Percentiles rank a stretch among this genome's conserved stretches.
phyloP scores from a whole-genome alignment of 1,140 invertebrate species.

The Hydropsyche tenuis region DNA sequence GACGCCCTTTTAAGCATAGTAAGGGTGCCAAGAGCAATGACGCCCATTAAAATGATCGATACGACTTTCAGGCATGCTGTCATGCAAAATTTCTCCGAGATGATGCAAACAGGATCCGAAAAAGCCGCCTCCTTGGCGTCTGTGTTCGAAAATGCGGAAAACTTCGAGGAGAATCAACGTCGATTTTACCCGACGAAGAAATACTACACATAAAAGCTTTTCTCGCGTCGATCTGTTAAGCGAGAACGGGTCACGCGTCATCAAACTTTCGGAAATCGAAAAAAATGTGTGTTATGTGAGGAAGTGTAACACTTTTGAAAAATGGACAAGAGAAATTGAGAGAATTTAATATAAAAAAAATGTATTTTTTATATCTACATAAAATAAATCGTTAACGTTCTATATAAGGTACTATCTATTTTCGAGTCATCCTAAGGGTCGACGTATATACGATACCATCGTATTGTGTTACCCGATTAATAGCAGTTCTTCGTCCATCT shows the following conservation, averaged over 20 bases:
- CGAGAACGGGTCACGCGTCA: too few relatives aligned
- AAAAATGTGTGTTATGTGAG: not conserved
- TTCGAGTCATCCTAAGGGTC: not conserved
- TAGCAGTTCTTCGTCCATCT: not conserved
- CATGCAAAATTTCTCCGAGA: conserved; percentile 15
- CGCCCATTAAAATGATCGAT: conserved; percentile 30
- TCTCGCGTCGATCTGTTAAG: not conserved
- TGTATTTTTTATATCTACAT: too few relatives aligned
- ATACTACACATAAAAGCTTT: conserved; percentile 20
- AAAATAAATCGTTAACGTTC: too few relatives aligned
- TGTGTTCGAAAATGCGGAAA: not conserved
- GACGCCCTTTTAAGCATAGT: too few relatives aligned
- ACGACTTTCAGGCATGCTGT: conserved; percentile 17
- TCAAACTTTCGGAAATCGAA: not conserved
- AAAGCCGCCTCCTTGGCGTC: not conserved
- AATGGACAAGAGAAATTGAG: too few relatives aligned
- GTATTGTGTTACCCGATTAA: conserved; percentile 12
- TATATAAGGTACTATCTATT: too few relatives aligned
- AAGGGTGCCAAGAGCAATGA: not conserved
- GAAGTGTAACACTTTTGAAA: not conserved
- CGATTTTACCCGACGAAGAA: not conserved
- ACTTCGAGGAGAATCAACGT: not conserved
- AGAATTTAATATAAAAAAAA: too few relatives aligned
- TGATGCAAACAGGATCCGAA: conserved; percentile 21
- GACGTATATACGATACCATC: not conserved